phyloP scores from a whole-genome alignment of 1,140 invertebrate species.

The Drosophila hydei region DNA sequence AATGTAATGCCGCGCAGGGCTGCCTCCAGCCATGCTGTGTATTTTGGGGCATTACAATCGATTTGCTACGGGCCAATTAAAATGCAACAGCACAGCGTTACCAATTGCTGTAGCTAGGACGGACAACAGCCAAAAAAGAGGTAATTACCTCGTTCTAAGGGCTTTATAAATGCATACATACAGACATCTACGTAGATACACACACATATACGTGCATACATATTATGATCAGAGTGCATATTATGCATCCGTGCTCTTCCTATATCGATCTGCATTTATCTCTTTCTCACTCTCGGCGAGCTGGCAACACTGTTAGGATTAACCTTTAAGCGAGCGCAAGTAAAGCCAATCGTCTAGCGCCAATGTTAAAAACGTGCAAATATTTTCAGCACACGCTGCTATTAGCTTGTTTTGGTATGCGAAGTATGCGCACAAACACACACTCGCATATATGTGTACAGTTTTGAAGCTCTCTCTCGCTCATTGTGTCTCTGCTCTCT shows the following conservation, averaged over 20 bases:
- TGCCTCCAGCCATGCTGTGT: not conserved
- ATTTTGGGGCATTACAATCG: constrained; percentile 23
- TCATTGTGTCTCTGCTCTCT: constrained; percentile 2
- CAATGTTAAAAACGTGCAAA: constrained; percentile 71
- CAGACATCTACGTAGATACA: not conserved
- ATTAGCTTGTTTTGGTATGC: constrained; percentile 65
- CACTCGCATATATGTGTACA: constrained; percentile 3
- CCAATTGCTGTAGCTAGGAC: not conserved
- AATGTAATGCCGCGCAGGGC: not conserved
- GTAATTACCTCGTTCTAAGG: constrained; percentile 42
- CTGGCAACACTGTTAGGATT: constrained; percentile 25
- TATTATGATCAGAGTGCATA: not conserved
- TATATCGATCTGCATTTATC: not conserved
- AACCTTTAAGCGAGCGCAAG: constrained; percentile 39
- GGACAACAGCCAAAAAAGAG: not conserved
- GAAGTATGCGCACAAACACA: constrained; percentile 47
- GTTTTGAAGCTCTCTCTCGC: constrained; percentile 16
- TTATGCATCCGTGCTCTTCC: constrained; percentile 1
- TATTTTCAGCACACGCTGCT: constrained; percentile 66
- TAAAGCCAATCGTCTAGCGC: constrained; percentile 30
- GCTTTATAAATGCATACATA: constrained; percentile 36
- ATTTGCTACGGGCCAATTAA: constrained; percentile 25
- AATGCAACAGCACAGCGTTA: constrained; percentile 1
- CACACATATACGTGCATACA: not conserved
- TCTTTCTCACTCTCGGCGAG: not conserved